These are phyloP conservation scores for Halichoerus grypus DNA, from an alignment of 2,113 vertebrate genomes.

Conservation along the genomic window DNA sequence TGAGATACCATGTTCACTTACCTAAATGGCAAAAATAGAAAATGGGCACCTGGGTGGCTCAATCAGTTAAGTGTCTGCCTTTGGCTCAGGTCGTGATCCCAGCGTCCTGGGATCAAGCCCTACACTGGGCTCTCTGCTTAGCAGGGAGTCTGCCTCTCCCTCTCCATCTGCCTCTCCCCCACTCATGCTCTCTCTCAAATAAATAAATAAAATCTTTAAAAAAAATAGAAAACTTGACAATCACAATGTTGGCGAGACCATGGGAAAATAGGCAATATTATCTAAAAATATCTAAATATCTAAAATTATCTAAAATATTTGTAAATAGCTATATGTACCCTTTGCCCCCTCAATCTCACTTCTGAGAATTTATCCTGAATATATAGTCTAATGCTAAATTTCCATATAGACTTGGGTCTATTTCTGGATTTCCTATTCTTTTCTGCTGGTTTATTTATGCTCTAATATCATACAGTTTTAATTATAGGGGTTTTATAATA, in stretches of 20 bases:
- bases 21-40: neutral
- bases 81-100: neutral
- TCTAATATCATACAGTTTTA: neutral
- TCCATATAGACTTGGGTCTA: neutral
- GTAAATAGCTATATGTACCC: neutral
- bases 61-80: neutral
- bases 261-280: neutral
- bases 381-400: neutral
- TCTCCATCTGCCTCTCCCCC: neutral
- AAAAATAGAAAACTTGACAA: neutral
- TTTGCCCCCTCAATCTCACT: neutral
- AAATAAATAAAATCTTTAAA: neutral
- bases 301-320: neutral
- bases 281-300: neutral
- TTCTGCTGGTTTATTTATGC: neutral
- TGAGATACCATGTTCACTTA: neutral
- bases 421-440: constrained; percentile 12
- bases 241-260: neutral
- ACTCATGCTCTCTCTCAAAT: neutral
- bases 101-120: neutral
- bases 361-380: neutral
- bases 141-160: neutral
- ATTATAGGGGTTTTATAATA: neutral
- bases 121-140: neutral
- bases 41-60: neutral